Conservation (phyloP, 2,797 vertebrate species). For the Falco peregrinus region DNA sequence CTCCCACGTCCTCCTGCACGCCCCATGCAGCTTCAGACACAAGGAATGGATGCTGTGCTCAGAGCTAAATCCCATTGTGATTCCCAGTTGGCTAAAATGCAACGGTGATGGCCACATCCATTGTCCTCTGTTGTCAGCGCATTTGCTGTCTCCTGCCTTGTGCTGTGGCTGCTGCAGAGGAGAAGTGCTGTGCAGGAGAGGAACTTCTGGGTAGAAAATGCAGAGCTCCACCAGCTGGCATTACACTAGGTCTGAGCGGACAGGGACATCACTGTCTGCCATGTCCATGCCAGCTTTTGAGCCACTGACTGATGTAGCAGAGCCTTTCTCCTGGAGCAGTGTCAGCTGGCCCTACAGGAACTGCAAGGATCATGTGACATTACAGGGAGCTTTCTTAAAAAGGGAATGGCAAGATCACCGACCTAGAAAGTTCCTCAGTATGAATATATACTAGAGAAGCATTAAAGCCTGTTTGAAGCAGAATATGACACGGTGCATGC, state of each 20-base stretch:
- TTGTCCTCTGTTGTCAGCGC: background rate
- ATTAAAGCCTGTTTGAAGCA: background rate
- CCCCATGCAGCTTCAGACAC: background rate
- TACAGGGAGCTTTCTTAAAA: background rate
- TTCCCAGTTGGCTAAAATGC: background rate
- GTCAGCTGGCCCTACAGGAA: background rate
- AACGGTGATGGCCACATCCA: background rate
- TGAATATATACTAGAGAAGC: fast-evolving
- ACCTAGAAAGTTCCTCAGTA: background rate
- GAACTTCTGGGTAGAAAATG: background rate
- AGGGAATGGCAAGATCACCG: background rate
- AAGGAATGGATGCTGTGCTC: background rate
- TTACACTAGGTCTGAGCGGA: background rate
- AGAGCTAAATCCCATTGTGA: background rate
- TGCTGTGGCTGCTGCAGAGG: background rate
- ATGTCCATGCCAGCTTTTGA: background rate
- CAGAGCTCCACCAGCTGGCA: background rate
- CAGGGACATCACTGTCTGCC: fast-evolving
- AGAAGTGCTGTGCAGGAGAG: background rate
- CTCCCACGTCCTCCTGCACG: background rate
- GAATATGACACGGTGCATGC: background rate
- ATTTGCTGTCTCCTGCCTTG: background rate
- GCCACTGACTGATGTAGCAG: background rate
- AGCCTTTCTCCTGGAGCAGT: background rate
- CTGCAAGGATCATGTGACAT: background rate